Evolutionary conservation across 2,113 vertebrate genomes (phyloP).

Genomic region (Aspidoscelis tigris): DNA sequence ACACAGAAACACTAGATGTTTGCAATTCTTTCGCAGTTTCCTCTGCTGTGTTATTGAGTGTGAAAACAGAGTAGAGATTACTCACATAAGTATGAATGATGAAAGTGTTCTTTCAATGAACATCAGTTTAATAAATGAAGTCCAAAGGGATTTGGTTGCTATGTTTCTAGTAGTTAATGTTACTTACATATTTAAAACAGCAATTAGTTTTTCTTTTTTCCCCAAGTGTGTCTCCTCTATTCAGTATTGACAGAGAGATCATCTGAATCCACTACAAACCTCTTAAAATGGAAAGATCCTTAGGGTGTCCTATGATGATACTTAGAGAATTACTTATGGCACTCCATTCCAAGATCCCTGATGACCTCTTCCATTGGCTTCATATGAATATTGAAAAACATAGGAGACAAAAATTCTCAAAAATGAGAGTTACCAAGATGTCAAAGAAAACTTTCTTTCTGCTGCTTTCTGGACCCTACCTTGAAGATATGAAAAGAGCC

Average conservation of each 20-base stretch:
- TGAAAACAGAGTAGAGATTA: neutral
- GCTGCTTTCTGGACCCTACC: too few species aligned
- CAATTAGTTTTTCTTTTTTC: conserved; percentile 51
- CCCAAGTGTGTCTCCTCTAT: conserved; percentile 22
- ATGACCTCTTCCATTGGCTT: too few species aligned
- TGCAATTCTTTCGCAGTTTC: neutral
- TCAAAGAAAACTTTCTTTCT: too few species aligned
- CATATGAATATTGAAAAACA: too few species aligned
- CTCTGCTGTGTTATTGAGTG: neutral
- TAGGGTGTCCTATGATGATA: neutral
- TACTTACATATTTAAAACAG: conserved; percentile 49
- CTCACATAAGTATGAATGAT: neutral
- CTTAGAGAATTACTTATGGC: too few species aligned
- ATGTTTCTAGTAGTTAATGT: conserved; percentile 31
- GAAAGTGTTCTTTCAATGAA: neutral
- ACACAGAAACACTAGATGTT: neutral
- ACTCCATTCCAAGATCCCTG: too few species aligned
- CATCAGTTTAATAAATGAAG: conserved; percentile 2
- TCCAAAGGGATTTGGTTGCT: conserved; percentile 38
- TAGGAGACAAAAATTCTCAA: too few species aligned
- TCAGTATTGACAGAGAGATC: conserved; percentile 12
- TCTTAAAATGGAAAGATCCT: neutral
- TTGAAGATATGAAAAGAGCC: too few species aligned
- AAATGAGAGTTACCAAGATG: too few species aligned
- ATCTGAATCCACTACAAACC: conserved; percentile 12